Evolutionary conservation across 2,797 vertebrate species (phyloP).

Genomic region (Tapera naevia): DNA sequence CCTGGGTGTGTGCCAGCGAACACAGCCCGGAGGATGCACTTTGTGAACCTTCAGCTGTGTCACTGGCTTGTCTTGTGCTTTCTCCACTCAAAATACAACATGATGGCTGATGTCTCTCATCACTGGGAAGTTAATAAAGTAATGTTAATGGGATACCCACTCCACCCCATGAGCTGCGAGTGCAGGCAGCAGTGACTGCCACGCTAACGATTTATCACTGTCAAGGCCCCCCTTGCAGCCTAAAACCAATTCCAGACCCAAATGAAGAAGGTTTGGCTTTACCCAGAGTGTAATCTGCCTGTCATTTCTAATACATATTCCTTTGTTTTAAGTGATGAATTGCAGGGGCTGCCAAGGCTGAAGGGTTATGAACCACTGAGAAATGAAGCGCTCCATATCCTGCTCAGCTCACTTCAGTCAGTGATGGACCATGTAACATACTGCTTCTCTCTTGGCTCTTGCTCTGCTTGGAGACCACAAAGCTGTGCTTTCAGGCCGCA

Average conservation of each 20-base stretch:
- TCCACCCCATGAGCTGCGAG: background rate
- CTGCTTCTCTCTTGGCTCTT: background rate
- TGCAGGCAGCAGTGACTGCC: background rate
- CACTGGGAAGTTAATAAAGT: constrained; percentile 19
- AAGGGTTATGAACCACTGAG: background rate
- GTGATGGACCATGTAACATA: background rate
- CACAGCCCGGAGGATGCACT: background rate
- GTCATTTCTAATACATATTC: constrained; percentile 17
- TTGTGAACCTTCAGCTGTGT: background rate
- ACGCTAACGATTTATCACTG: constrained; percentile 6
- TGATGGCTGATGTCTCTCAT: background rate
- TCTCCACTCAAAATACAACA: background rate
- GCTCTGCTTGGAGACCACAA: background rate
- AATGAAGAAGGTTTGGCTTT: background rate
- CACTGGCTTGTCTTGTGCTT: background rate
- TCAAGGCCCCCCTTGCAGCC: constrained; percentile 3
- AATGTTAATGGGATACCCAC: constrained; percentile 1
- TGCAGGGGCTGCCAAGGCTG: background rate
- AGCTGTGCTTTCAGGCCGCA: background rate
- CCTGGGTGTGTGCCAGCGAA: background rate
- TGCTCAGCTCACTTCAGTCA: background rate
- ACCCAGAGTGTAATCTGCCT: background rate
- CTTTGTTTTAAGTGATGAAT: background rate
- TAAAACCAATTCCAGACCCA: constrained; percentile 4
- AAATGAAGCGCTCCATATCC: background rate